Conservation (phyloP, 2,888 invertebrate species). For the Zaprionus lineosus region DNA sequence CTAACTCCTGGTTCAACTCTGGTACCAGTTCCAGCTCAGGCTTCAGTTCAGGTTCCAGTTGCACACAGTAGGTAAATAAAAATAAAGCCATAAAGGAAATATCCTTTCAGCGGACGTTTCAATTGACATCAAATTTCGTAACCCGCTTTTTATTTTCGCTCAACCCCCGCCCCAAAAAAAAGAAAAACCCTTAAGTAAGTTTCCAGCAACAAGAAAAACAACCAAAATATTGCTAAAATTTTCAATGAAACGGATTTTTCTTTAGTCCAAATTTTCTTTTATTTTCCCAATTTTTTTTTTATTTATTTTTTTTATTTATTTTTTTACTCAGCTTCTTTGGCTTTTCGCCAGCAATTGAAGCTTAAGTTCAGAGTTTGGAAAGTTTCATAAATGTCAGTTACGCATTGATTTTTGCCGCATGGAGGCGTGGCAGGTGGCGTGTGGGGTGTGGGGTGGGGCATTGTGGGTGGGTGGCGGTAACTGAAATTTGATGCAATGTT, state of each 20-base stretch:
- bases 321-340: slow-evolving; percentile 13
- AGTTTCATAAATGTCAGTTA: slow-evolving; percentile 58
- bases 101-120: slow-evolving; percentile 63
- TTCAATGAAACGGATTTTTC: slow-evolving; percentile 22
- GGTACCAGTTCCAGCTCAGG: too few relatives aligned
- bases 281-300: too few relatives aligned
- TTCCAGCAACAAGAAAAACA: too few relatives aligned
- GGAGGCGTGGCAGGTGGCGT: too few relatives aligned
- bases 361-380: slow-evolving; percentile 26
- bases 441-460: not conserved
- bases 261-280: too few relatives aligned
- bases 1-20: too few relatives aligned
- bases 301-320: not conserved
- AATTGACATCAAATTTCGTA: slow-evolving; percentile 71
- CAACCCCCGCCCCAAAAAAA: slow-evolving; percentile 16
- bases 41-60: not conserved
- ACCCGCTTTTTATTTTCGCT: slow-evolving; percentile 64
- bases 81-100: slow-evolving; percentile 69
- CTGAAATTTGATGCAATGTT: slow-evolving; percentile 14
- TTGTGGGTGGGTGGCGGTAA: not conserved
- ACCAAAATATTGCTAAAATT: slow-evolving; percentile 32
- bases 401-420: slow-evolving; percentile 43
- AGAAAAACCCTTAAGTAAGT: not conserved
- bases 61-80: slow-evolving; percentile 65
- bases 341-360: slow-evolving; percentile 44